phyloP scores from a whole-genome alignment of 2,888 invertebrate species.

The Drosophila mimica region DNA sequence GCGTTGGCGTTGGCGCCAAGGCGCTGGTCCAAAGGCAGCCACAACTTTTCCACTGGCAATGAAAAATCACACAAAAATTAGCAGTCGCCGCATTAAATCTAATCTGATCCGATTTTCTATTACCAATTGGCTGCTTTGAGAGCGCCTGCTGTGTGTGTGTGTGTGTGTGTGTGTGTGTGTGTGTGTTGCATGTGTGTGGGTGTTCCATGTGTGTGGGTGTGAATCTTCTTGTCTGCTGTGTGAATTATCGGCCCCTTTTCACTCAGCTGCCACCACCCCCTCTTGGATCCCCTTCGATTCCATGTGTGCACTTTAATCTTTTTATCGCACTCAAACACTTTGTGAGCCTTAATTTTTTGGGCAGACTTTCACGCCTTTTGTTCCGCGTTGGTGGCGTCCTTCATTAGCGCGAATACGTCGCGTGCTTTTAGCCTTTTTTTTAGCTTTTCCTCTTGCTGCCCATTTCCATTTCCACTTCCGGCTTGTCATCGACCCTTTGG shows the following conservation, averaged over 20 bases:
- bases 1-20: conserved; percentile 57
- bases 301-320: conserved; percentile 74
- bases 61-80: conserved; percentile 76
- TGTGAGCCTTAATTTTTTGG: conserved; percentile 57
- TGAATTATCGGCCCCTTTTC: conserved; percentile 48
- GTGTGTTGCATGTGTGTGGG: conserved; percentile 8
- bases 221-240: conserved; percentile 26
- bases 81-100: conserved; percentile 78
- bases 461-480: conserved; percentile 45
- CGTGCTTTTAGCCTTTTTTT: conserved; percentile 57
- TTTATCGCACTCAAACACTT: conserved; percentile 79
- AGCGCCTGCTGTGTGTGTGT: conserved; percentile 23
- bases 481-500: conserved; percentile 71
- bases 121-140: conserved; percentile 68
- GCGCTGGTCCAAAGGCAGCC: conserved; percentile 10
- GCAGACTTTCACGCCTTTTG: conserved; percentile 65
- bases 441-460: conserved; percentile 13
- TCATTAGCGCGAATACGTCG: conserved; percentile 74
- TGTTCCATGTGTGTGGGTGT: conserved; percentile 10
- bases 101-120: conserved; percentile 80
- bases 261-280: too few relatives aligned
- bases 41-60: conserved; percentile 48
- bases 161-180: conserved; percentile 15
- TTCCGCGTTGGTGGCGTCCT: conserved; percentile 46
- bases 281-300: conserved; percentile 15